Conservation (phyloP, 2,113 vertebrate genomes). For the Oophaga pumilio region DNA sequence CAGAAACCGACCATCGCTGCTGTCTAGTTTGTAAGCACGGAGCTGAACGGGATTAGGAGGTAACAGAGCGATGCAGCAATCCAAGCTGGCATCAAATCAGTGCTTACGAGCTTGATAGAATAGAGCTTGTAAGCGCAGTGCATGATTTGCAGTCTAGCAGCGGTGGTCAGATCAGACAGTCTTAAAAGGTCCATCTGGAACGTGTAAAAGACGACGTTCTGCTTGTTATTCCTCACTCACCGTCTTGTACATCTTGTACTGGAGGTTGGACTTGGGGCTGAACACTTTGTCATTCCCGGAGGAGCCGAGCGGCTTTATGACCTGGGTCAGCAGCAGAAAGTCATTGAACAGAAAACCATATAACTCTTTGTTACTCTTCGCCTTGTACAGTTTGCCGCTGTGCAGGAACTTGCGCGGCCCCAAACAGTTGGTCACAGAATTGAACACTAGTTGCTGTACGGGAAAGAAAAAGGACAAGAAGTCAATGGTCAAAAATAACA, state of each 20-base stretch:
- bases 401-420: slow-evolving; percentile 98
- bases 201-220: background rate
- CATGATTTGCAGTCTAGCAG: too few relatives aligned
- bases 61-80: too few relatives aligned
- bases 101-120: too few relatives aligned
- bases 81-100: too few relatives aligned
- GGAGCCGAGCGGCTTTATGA: slow-evolving; percentile 90
- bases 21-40: too few relatives aligned
- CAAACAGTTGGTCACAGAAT: slow-evolving; percentile 98
- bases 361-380: slow-evolving; percentile 98
- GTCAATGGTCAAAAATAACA: background rate
- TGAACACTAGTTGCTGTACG: slow-evolving; percentile 95
- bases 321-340: slow-evolving; percentile 97
- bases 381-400: slow-evolving; percentile 97
- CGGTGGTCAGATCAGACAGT: too few relatives aligned
- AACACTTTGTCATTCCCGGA: slow-evolving; percentile 94
- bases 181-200: too few relatives aligned
- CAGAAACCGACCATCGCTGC: too few relatives aligned
- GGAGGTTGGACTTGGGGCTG: slow-evolving; percentile 95
- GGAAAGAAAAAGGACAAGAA: slow-evolving; percentile 33
- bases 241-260: slow-evolving; percentile 99
- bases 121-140: too few relatives aligned
- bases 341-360: slow-evolving; percentile 98
- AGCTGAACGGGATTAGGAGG: too few relatives aligned
- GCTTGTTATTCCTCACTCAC: slow-evolving; percentile 71